Percentiles rank a stretch among this genome's conserved stretches.
phyloP scores from a whole-genome alignment of 1,140 invertebrate genomes.

The Drosophila novamexicana region DNA sequence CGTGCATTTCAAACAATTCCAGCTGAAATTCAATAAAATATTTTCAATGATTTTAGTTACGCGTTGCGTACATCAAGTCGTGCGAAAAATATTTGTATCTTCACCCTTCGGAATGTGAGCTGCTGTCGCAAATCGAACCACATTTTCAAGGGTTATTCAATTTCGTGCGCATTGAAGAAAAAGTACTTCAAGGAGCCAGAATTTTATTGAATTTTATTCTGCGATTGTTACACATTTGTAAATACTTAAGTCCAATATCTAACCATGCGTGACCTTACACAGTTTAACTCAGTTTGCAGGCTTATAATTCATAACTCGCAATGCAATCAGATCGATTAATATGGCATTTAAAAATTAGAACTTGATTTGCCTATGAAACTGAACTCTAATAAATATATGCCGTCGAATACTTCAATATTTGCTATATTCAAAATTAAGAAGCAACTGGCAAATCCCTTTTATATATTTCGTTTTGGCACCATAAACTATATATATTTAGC shows the following conservation, averaged over 20 bases:
- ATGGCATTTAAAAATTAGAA: no score
- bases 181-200: conserved; percentile 14
- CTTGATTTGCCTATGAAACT: no score
- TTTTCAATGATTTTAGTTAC: conserved; percentile 53
- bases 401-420: neutral
- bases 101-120: conserved; percentile 25
- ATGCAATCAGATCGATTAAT: no score
- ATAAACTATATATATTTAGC: no score
- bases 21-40: conserved; percentile 15
- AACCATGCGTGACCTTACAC: no score
- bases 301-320: neutral
- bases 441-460: no score
- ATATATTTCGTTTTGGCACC: no score
- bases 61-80: conserved; percentile 42
- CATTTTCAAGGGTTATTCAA: conserved; percentile 53
- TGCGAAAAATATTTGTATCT: conserved; percentile 63
- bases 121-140: conserved; percentile 7
- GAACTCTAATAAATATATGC: neutral
- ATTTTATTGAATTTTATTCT: conserved; percentile 28
- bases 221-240: conserved; percentile 6
- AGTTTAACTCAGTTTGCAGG: no score
- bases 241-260: neutral
- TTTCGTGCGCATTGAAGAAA: conserved; percentile 18
- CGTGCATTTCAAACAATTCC: conserved; percentile 1
- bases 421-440: no score